These are phyloP conservation scores for Eolophus roseicapilla DNA, from an alignment of 2,113 vertebrate species.

Conservation along the genomic window DNA sequence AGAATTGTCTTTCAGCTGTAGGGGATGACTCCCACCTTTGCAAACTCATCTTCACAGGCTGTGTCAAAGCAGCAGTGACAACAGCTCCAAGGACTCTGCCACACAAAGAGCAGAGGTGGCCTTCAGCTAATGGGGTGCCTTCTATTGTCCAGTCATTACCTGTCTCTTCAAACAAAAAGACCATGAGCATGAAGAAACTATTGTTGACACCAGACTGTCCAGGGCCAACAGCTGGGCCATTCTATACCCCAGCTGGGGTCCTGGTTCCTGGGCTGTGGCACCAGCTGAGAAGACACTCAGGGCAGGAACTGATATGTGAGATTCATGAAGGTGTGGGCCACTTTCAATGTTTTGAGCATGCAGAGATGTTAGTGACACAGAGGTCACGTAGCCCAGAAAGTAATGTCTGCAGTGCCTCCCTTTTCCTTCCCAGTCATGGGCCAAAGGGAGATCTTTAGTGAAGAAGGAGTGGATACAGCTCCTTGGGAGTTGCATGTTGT, in stretches of 20 bases:
- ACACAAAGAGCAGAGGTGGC: background rate
- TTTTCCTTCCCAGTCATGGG: background rate
- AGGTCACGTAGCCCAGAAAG: background rate
- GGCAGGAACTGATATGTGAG: accelerated
- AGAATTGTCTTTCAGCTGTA: background rate
- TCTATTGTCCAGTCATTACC: background rate
- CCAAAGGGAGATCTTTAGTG: background rate
- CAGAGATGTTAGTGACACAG: background rate
- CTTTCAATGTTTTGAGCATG: background rate
- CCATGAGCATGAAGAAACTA: background rate
- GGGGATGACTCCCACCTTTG: background rate
- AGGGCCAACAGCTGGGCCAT: background rate
- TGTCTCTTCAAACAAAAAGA: background rate
- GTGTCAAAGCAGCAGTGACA: background rate
- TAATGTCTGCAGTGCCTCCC: background rate
- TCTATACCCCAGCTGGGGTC: background rate
- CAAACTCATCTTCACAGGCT: background rate
- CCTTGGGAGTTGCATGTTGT: background rate
- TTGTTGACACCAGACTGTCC: background rate
- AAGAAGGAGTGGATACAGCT: background rate
- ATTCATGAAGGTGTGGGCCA: background rate
- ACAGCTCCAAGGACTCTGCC: background rate
- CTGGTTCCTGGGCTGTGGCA: background rate
- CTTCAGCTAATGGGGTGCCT: background rate
- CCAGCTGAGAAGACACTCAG: background rate